These are phyloP conservation scores for Apogon hyalosoma DNA, from an alignment of 2,797 vertebrate genomes.

Conservation along the genomic window DNA sequence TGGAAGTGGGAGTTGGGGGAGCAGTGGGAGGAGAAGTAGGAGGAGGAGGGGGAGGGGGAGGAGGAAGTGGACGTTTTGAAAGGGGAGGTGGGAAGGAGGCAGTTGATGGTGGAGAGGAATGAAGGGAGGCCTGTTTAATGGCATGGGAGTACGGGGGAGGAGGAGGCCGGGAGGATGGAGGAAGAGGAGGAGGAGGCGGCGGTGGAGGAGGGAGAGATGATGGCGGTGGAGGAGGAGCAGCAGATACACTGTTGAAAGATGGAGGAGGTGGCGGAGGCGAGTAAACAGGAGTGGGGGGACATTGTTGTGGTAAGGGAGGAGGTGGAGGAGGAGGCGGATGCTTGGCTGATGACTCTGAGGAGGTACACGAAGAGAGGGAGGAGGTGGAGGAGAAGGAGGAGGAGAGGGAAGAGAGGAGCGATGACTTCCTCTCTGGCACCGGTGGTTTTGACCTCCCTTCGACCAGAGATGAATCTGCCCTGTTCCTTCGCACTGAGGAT, in stretches of 20 bases:
- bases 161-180: constrained; percentile 38
- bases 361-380: constrained; percentile 77
- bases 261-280: constrained; percentile 3
- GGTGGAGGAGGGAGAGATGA: constrained; percentile 25
- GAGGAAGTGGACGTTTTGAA: constrained; percentile 30
- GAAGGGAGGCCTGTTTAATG: constrained; percentile 37
- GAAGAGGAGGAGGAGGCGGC: constrained; percentile 70
- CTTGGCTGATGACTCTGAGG: constrained; percentile 83
- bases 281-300: constrained; percentile 36
- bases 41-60: constrained; percentile 7
- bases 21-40: constrained; percentile 6
- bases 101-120: constrained; percentile 50
- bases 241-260: constrained; percentile 35
- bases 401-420: constrained; percentile 87
- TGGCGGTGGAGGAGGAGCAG: constrained; percentile 28
- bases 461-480: neutral
- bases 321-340: constrained; percentile 51
- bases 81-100: constrained; percentile 5
- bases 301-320: constrained; percentile 20
- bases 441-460: constrained; percentile 86
- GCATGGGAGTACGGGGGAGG: constrained; percentile 62
- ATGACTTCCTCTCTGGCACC: constrained; percentile 94
- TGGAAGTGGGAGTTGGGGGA: neutral
- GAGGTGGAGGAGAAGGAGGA: constrained; percentile 88
- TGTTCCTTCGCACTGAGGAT: constrained; percentile 72